Evolutionary conservation across 2,797 vertebrate species (phyloP).

Genomic region (Acanthornis magna): DNA sequence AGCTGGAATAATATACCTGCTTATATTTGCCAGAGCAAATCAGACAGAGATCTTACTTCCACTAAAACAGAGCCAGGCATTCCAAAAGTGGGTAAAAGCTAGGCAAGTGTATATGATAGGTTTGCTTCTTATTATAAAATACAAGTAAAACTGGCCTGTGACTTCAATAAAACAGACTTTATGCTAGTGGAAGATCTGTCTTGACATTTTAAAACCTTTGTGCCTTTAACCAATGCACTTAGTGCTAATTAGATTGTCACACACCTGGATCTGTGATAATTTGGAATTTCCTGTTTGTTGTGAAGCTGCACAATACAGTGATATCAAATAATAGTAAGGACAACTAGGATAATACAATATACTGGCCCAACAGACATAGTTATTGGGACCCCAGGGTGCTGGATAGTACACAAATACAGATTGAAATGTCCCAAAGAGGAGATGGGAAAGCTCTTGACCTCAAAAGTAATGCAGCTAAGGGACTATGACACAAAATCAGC

Average conservation of each 20-base stretch:
- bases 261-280: not conserved
- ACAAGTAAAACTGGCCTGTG: not conserved
- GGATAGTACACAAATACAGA: not conserved
- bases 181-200: not conserved
- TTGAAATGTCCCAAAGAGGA: not conserved
- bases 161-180: not conserved
- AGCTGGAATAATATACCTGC: not conserved
- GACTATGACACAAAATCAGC: not conserved
- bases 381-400: not conserved
- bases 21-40: constrained; percentile 81
- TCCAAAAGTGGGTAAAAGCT: constrained; percentile 80
- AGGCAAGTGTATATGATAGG: not conserved
- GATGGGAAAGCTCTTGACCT: not conserved
- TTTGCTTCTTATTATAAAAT: not conserved
- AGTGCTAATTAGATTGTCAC: not conserved
- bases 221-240: not conserved
- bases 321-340: not conserved
- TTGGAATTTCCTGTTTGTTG: not conserved
- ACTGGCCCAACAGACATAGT: not conserved
- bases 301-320: not conserved
- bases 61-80: constrained; percentile 83
- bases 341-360: not conserved
- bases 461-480: not conserved
- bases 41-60: constrained; percentile 85
- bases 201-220: not conserved